phyloP scores from a whole-genome alignment of 2,888 invertebrate species.

The Tyria jacobaeae region DNA sequence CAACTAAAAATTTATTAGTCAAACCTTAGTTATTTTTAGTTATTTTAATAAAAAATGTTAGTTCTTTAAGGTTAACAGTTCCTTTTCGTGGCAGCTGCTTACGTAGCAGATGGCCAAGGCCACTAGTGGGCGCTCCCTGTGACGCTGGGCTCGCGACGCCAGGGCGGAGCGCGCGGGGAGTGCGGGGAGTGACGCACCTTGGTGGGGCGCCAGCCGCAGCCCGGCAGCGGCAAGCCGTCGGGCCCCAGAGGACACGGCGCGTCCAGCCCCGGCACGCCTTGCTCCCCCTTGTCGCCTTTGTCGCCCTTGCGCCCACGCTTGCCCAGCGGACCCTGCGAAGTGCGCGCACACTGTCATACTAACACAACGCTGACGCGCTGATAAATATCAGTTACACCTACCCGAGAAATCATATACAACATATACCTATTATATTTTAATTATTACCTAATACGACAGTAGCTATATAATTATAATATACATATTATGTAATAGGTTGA shows the following conservation, averaged over 20 bases:
- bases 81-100: conserved; percentile 1
- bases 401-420: not conserved
- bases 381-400: not conserved
- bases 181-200: conserved; percentile 86
- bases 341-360: conserved; percentile 45
- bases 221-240: conserved; percentile 98
- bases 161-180: conserved; percentile 1
- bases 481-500: not conserved
- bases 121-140: not conserved
- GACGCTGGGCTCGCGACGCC: not conserved
- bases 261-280: conserved; percentile 98
- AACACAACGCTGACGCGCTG: conserved; percentile 22
- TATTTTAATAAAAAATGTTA: not conserved
- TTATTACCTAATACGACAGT: not conserved
- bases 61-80: not conserved
- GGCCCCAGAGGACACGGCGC: conserved; percentile 99
- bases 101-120: not conserved
- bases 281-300: conserved; percentile 97
- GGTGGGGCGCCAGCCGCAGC: conserved; percentile 97
- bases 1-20: too few relatives aligned
- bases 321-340: conserved; percentile 92
- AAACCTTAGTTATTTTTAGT: not conserved
- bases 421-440: not conserved
- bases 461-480: not conserved
- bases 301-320: conserved; percentile 97